Evolutionary conservation across 1,140 invertebrate species (phyloP).

Genomic region (Stratiolaelaps scimitus): DNA sequence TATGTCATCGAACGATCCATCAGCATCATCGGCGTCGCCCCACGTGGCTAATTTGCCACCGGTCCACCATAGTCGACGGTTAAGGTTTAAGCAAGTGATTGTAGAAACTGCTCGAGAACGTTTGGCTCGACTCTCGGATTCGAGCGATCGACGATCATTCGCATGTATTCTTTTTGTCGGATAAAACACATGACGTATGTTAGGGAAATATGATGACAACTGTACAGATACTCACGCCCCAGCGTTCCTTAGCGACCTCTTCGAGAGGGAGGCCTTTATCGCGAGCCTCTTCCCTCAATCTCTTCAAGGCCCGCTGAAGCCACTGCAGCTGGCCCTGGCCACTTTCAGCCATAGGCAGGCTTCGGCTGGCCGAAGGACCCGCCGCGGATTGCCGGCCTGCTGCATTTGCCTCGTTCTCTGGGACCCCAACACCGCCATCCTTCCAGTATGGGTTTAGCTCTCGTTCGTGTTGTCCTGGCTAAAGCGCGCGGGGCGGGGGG

Average conservation of each 20-base stretch:
- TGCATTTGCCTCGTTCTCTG: constrained; percentile 40
- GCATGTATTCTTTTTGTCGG: too few relatives aligned
- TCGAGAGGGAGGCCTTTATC: constrained; percentile 48
- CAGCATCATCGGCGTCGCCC: too few relatives aligned
- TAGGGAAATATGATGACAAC: too few relatives aligned
- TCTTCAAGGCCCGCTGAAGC: constrained; percentile 48
- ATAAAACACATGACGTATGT: too few relatives aligned
- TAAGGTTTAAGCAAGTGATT: too few relatives aligned
- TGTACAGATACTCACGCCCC: constrained; percentile 50
- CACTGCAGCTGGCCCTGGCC: constrained; percentile 46
- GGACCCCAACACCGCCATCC: constrained; percentile 67
- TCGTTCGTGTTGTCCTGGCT: constrained; percentile 56
- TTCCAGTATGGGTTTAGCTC: constrained; percentile 91
- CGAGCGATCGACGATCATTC: too few relatives aligned
- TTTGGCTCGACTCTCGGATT: too few relatives aligned
- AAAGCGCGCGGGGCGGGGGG: too few relatives aligned
- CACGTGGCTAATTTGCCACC: too few relatives aligned
- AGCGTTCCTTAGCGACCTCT: constrained; percentile 51
- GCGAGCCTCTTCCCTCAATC: constrained; percentile 49
- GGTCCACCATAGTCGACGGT: too few relatives aligned
- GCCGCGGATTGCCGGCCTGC: constrained; percentile 33
- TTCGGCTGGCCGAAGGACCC: constrained; percentile 29
- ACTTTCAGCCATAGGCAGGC: not conserved
- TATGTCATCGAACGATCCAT: too few relatives aligned
- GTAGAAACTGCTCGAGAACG: too few relatives aligned